Evolutionary conservation across 1,140 invertebrate species (phyloP).

Genomic region (Amyelois transitella): DNA sequence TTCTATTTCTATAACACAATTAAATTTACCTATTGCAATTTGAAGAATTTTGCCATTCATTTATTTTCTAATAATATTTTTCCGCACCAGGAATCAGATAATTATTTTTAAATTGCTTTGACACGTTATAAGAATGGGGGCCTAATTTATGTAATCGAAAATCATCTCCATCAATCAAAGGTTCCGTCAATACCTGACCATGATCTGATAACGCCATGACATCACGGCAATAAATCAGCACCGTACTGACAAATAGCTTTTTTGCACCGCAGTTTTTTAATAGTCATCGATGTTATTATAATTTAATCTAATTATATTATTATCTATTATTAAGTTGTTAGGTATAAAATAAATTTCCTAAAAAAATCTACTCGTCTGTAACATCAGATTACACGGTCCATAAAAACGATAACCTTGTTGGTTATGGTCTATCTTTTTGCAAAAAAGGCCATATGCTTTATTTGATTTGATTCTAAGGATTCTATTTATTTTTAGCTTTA

Average conservation of each 20-base stretch:
- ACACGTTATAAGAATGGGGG: too few relatives aligned
- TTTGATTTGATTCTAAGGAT: too few relatives aligned
- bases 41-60: too few relatives aligned
- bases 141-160: neutral
- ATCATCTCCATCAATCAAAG: neutral
- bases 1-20: too few relatives aligned
- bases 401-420: neutral
- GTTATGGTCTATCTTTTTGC: too few relatives aligned
- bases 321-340: neutral
- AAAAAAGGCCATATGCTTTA: too few relatives aligned
- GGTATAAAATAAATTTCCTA: neutral
- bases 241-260: neutral
- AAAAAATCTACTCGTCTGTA: neutral
- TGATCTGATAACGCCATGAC: neutral
- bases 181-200: slow-evolving; percentile 1
- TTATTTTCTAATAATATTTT: too few relatives aligned
- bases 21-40: too few relatives aligned
- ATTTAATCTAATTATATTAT: neutral
- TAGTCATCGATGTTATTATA: neutral
- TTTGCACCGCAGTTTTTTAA: neutral
- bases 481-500: too few relatives aligned
- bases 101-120: too few relatives aligned
- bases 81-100: too few relatives aligned
- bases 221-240: slow-evolving; percentile 1
- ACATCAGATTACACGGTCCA: neutral